Evolutionary conservation across 2,113 vertebrate species (phyloP).

Genomic region (Gambusia holbrooki): DNA sequence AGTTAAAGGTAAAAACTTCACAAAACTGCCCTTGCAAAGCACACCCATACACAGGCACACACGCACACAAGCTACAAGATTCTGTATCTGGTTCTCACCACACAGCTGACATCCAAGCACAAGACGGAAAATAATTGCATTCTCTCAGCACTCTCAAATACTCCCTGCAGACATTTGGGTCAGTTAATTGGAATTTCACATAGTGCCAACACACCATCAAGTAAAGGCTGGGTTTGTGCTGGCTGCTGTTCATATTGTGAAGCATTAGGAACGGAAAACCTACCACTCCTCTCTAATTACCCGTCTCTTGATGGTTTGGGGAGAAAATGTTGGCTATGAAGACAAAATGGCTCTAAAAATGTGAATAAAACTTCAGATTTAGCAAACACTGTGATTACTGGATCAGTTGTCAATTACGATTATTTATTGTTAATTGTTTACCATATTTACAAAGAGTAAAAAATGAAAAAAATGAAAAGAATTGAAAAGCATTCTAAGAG

Average conservation of each 20-base stretch:
- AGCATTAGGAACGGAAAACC: slow-evolving; percentile 60
- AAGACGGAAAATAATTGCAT: slow-evolving; percentile 61
- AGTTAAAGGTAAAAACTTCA: slow-evolving; percentile 31
- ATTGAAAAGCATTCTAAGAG: not conserved
- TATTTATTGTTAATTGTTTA: not conserved
- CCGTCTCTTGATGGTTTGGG: slow-evolving; percentile 53
- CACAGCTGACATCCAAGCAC: slow-evolving; percentile 21
- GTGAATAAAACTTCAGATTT: slow-evolving; percentile 22
- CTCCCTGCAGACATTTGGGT: slow-evolving; percentile 64
- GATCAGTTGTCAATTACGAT: slow-evolving; percentile 5
- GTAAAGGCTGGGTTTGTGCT: slow-evolving; percentile 51
- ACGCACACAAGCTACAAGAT: slow-evolving; percentile 3
- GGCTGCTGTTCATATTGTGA: slow-evolving; percentile 60
- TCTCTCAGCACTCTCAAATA: slow-evolving; percentile 53
- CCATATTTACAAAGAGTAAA: not conserved
- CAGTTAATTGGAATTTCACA: slow-evolving; percentile 71
- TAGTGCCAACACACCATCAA: slow-evolving; percentile 64
- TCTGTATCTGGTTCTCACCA: slow-evolving; percentile 13
- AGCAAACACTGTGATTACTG: slow-evolving; percentile 9
- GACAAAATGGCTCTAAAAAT: slow-evolving; percentile 38
- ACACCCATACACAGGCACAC: not conserved
- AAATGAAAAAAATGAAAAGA: not conserved
- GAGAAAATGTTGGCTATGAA: slow-evolving; percentile 32
- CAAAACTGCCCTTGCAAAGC: slow-evolving; percentile 19
- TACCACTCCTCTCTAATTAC: slow-evolving; percentile 67